Conservation (phyloP, 2,797 vertebrate species). For the Coccyzus lansbergi region DNA sequence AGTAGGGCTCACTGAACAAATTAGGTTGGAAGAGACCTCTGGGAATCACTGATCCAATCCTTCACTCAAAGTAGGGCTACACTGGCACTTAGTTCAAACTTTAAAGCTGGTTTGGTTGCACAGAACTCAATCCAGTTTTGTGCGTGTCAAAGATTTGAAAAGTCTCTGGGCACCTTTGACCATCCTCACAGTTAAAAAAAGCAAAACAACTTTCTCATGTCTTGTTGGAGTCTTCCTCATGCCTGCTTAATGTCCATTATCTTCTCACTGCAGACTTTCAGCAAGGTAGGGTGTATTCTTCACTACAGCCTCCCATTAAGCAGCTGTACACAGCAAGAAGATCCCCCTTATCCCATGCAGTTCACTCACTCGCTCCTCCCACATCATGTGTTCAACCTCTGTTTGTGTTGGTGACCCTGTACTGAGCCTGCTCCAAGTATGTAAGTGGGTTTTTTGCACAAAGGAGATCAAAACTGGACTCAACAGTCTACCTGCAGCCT, state of each 20-base stretch:
- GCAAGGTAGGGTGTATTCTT: background rate
- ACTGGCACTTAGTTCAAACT: background rate
- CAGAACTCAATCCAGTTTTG: background rate
- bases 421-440: background rate
- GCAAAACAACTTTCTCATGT: background rate
- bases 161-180: background rate
- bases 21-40: background rate
- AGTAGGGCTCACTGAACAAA: background rate
- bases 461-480: background rate
- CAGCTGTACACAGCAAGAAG: background rate
- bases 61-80: background rate
- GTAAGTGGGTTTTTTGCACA: background rate
- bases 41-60: background rate
- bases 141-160: background rate
- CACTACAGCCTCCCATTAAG: background rate
- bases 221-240: background rate
- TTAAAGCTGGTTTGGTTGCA: background rate
- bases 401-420: background rate
- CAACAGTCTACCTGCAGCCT: background rate
- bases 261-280: background rate
- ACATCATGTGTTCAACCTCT: accelerated
- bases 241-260: background rate
- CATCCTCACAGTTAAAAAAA: background rate
- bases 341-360: background rate
- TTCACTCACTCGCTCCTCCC: background rate